phyloP scores from a whole-genome alignment of 2,113 vertebrate genomes.

The Cynoglossus semilaevis region DNA sequence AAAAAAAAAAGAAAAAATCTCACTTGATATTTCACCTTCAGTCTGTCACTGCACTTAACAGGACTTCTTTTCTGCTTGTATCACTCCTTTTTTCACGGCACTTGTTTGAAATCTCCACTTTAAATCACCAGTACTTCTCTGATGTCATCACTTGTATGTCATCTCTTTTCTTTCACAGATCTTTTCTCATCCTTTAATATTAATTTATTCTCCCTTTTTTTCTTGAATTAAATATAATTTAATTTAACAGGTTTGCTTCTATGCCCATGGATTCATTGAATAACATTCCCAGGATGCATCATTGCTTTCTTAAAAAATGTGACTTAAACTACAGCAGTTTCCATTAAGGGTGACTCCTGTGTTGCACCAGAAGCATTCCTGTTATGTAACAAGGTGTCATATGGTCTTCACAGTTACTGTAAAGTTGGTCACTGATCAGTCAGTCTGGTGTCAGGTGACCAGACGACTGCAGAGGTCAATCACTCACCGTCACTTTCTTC shows the following conservation, averaged over 20 bases:
- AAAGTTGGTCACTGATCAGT: not conserved
- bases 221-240: not conserved
- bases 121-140: too few species aligned
- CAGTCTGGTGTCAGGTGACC: conserved; percentile 3
- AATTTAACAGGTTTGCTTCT: too few species aligned
- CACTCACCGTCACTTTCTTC: not conserved
- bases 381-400: conserved; percentile 35
- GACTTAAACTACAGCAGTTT: conserved; percentile 18
- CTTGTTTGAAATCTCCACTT: conserved; percentile 1
- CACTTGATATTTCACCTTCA: conserved; percentile 20
- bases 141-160: too few species aligned
- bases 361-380: conserved; percentile 24
- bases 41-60: conserved; percentile 9
- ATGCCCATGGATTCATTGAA: not conserved
- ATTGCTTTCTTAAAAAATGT: too few species aligned
- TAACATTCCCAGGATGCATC: conserved; percentile 4
- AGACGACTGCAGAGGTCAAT: conserved; percentile 5
- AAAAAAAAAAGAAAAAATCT: too few species aligned
- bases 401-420: conserved; percentile 9
- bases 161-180: too few species aligned
- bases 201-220: too few species aligned
- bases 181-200: not conserved
- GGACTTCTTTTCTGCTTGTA: conserved; percentile 30
- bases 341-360: conserved; percentile 24
- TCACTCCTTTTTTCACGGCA: not conserved